phyloP scores from a whole-genome alignment of 1,140 invertebrate species.

The Heterodera carotae region DNA sequence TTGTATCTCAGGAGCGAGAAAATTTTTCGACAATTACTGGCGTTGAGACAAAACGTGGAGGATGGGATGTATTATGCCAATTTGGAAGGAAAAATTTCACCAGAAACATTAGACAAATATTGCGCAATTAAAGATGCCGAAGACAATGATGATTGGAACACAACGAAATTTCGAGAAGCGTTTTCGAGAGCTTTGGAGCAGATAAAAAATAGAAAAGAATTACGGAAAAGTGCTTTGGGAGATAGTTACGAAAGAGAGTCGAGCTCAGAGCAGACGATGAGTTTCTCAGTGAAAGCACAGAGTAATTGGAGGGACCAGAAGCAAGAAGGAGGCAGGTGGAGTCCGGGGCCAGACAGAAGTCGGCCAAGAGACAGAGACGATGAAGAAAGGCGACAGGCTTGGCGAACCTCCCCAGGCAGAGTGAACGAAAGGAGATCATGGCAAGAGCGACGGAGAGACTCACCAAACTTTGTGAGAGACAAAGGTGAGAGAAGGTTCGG shows the following conservation, averaged over 20 bases:
- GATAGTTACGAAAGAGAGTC: not conserved
- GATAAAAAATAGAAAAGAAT: slow-evolving; percentile 10
- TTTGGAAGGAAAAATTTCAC: not conserved
- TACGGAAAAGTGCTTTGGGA: not conserved
- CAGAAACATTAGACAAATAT: slow-evolving; percentile 5
- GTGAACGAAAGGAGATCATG: no score
- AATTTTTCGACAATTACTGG: not conserved
- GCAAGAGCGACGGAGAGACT: no score
- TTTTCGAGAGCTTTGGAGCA: not conserved
- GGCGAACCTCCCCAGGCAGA: no score
- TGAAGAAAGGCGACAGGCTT: no score
- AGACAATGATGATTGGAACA: slow-evolving; percentile 17
- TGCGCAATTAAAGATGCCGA: not conserved
- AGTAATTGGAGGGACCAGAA: not conserved
- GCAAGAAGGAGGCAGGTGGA: not conserved
- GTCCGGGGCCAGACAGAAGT: not conserved
- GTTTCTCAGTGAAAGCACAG: not conserved
- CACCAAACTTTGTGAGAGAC: no score
- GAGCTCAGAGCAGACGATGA: not conserved
- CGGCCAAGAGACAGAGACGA: no score
- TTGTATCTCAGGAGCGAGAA: not conserved
- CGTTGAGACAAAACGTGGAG: not conserved
- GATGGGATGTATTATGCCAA: slow-evolving; percentile 1
- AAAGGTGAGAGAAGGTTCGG: no score
- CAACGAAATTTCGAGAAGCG: not conserved